Evolutionary conservation across 2,888 invertebrate genomes (phyloP), one percentile per base, ranked within the genome.

Genomic region (Colletes collaris): DNA sequence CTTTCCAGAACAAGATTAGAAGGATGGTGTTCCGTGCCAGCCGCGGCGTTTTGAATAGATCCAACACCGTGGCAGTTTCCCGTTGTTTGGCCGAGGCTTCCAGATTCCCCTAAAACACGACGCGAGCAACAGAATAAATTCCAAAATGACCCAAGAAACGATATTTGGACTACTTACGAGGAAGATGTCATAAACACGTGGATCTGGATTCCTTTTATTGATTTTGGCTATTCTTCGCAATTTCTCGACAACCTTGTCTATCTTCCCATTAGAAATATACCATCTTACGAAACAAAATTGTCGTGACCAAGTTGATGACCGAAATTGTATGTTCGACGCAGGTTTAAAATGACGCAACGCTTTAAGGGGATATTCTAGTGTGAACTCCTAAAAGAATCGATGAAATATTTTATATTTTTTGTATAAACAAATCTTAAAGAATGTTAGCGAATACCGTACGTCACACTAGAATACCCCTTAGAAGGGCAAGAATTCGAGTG

Each of bases 241-340:
- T 79, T 94, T 94, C 65, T 89, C 88, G 1, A 94, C 89, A 1
- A 94, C 94, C 79, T 93, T 91, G 52, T 94, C 93, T 13, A 92
- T 89, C 85, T 92, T 93, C 55, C 94, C 93, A 83, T 93, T 93
- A 13, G 94, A 93, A 49, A 94, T 90, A 80, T 94, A 92, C 94
- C 94, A 94, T 72, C 94, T 86, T 50, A 8, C 0, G 56, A 19
- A 8, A 7, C n/a, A 13, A 55, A 59, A 50, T 65, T 71, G 4
- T 55, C 19, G 19, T 27, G 11, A 53, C 46, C 8, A 16, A 40
- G 27, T 27, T 27, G 27, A 27, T 27, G 27, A 27, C 27, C 27
- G 27, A 27, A 27, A 27, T 27, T 2, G 27, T 27, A 27, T 27
- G 2, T 27, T 27, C 27, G 27, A 27, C 40, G 4, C 7, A 40